Evolutionary conservation across 2,888 invertebrate genomes (phyloP).

Genomic region (Perdita meconis): DNA sequence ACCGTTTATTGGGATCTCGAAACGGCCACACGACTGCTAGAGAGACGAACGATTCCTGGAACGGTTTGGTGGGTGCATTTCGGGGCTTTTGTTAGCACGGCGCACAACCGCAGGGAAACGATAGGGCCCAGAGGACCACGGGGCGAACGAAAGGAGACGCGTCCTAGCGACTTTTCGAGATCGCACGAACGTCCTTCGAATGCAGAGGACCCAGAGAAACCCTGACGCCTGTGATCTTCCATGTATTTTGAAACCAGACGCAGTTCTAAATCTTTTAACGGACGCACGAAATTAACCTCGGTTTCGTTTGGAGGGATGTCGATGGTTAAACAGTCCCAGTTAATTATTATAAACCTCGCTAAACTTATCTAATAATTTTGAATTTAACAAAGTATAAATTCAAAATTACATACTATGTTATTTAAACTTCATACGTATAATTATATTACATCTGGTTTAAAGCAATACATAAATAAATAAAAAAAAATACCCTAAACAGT

Average conservation of each 20-base stretch:
- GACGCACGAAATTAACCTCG: neutral
- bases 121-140: constrained; percentile 30
- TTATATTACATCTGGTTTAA: too few relatives aligned
- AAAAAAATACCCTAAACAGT: too few relatives aligned
- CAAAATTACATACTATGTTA: too few relatives aligned
- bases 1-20: constrained; percentile 63
- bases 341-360: too few relatives aligned
- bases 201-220: constrained; percentile 14
- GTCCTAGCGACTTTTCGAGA: constrained; percentile 52
- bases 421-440: too few relatives aligned
- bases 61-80: constrained; percentile 69
- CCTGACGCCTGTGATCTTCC: neutral
- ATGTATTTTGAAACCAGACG: neutral
- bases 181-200: constrained; percentile 55
- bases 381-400: too few relatives aligned
- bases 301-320: neutral
- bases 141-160: constrained; percentile 2
- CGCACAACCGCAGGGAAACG: constrained; percentile 46
- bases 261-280: constrained; percentile 12
- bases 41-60: constrained; percentile 67
- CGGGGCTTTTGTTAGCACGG: constrained; percentile 64
- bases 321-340: too few relatives aligned
- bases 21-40: constrained; percentile 58
- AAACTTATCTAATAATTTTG: too few relatives aligned
- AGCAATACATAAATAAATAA: too few relatives aligned